Percentiles rank a stretch among this genome's conserved stretches.
These are phyloP conservation scores for Myripristis murdjan DNA, from an alignment of 2,797 vertebrate species.

Conservation along the genomic window DNA sequence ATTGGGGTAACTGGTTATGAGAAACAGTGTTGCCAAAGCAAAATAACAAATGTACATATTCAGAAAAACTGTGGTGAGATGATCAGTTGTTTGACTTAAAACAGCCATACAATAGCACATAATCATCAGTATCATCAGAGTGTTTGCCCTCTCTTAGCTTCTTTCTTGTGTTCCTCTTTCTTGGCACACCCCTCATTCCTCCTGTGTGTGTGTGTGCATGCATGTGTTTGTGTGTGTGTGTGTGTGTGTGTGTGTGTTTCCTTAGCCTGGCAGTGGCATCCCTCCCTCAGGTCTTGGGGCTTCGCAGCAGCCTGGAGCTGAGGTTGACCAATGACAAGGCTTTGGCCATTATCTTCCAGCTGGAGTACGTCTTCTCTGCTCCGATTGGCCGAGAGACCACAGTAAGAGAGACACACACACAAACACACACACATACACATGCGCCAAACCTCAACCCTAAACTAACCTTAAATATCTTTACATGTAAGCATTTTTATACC, in stretches of 20 bases:
- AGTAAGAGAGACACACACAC: conserved; percentile 78
- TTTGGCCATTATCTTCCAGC: conserved; percentile 89
- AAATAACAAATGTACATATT: too few relatives aligned
- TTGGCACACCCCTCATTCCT: conserved; percentile 3
- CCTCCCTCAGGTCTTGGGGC: conserved; percentile 76
- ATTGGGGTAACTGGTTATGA: too few relatives aligned
- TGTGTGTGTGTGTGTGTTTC: conserved; percentile 37
- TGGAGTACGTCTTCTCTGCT: conserved; percentile 92
- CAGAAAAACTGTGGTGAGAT: too few relatives aligned
- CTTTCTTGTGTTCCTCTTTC: neutral
- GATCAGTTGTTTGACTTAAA: too few relatives aligned
- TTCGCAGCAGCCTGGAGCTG: conserved; percentile 92
- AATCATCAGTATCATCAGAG: too few relatives aligned
- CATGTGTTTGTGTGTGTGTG: neutral
- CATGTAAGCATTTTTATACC: neutral
- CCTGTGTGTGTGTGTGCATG: too few relatives aligned
- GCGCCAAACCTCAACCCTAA: neutral
- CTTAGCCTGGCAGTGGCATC: conserved; percentile 64
- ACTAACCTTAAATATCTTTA: neutral
- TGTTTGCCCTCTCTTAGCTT: neutral
- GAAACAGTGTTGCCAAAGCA: too few relatives aligned
- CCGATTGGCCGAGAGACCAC: conserved; percentile 77
- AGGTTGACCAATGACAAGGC: conserved; percentile 87
- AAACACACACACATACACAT: conserved; percentile 10
- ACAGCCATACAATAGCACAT: too few relatives aligned